Evolutionary conservation across 1,140 invertebrate species (phyloP), one percentile per base, ranked within the genome.

Genomic region (Drosophila suzukii): DNA sequence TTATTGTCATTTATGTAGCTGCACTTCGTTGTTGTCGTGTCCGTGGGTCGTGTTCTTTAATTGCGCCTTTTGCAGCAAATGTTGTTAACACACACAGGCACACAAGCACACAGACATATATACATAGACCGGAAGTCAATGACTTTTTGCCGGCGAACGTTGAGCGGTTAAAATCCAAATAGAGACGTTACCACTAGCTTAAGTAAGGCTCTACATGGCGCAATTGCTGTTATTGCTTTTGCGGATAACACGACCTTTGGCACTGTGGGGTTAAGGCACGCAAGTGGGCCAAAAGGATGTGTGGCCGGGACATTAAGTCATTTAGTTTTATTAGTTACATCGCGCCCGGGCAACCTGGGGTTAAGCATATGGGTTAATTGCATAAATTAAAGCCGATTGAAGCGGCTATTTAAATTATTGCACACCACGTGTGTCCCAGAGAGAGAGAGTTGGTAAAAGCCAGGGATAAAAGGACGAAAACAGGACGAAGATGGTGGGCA

Each of bases 281-380:
- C 67, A 68, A 77, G 63, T 27, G 20, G 43, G 43, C 49, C 24
- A 50, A 47, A 30, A 15, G 41, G 65, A 65, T 63, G 67, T 43
- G 67, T 43, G 75, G 59, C 53, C 63, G 54, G 82, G 65, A 62
- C 65, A 88, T 88, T 89, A 88, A 89, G 83, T 83, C 84, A 83
- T 88, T 88, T 74, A 82, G 67, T 89, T 88, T 88, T 88, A 88
- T 89, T 86, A 75, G 76, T 78, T 60, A 83, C 67, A 77, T 71
- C 41, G 76, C 80, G 36, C 27, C 41, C 34, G 46, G 57, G 59
- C 38, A 24, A 34, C 68, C 49, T 61, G 59, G 63, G 79, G 68
- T 82, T 82, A 74, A 80, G 74, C 77, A 85, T 88, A 77, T 79
- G 84, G 78, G 84, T 89, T 88, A 88, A 88, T 88, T 88, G 83